Conservation (phyloP, 2,888 invertebrate genomes). For the Luperina testacea region DNA sequence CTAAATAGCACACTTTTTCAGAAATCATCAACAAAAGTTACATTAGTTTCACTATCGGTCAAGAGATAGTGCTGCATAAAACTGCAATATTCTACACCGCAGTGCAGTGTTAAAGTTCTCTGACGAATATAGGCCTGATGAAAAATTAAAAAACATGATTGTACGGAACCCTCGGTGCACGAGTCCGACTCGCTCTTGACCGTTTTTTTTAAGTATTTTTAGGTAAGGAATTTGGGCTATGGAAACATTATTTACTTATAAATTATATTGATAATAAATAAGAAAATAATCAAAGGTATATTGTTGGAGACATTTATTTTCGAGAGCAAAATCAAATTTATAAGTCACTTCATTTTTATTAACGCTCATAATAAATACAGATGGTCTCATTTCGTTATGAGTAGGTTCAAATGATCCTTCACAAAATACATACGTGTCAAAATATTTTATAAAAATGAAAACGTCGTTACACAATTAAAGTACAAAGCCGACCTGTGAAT, state of each 20-base stretch:
- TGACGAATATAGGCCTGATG: no score
- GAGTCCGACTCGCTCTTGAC: no score
- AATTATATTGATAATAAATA: conserved; percentile 57
- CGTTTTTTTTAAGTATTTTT: neutral
- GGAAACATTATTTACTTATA: conserved; percentile 58
- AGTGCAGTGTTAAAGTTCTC: no score
- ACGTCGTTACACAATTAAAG: conserved; percentile 48
- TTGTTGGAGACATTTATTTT: conserved; percentile 73
- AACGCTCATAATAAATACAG: conserved; percentile 65
- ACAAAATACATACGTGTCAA: conserved; percentile 31
- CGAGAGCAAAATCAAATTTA: conserved; percentile 82
- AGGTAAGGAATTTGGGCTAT: conserved; percentile 13
- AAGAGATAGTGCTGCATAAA: no score
- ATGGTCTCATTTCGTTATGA: conserved; percentile 30
- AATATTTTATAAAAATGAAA: conserved; percentile 29
- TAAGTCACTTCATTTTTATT: conserved; percentile 89
- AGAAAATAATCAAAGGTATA: conserved; percentile 50
- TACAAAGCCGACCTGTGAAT: conserved; percentile 41
- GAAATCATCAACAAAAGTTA: no score
- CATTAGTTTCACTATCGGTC: no score
- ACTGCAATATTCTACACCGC: no score
- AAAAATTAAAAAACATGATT: no score
- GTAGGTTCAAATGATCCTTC: conserved; percentile 26
- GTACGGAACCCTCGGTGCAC: no score
- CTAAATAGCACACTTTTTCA: no score